Evolutionary conservation across 2,888 invertebrate species (phyloP).

Genomic region (Drosophila neutralis): DNA sequence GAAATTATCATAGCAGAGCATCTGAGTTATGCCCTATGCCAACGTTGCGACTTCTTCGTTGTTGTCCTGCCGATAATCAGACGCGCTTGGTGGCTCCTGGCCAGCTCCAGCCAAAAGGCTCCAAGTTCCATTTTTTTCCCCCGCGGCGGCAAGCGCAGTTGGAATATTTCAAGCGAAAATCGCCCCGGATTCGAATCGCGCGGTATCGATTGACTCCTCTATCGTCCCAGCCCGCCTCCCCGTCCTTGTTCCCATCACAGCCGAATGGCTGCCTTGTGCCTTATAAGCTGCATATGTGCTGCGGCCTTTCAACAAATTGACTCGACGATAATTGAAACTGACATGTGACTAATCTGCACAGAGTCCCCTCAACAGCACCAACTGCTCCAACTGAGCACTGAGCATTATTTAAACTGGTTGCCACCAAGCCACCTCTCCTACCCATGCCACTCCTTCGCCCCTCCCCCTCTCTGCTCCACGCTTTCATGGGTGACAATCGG

Average conservation of each 20-base stretch:
- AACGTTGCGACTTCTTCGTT: slow-evolving; percentile 37
- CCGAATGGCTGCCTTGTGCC: slow-evolving; percentile 48
- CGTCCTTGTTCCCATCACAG: slow-evolving; percentile 14
- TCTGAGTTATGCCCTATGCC: slow-evolving; percentile 80
- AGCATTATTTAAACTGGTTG: slow-evolving; percentile 68
- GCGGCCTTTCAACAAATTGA: slow-evolving; percentile 84
- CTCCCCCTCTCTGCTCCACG: neutral
- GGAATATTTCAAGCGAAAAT: slow-evolving; percentile 80
- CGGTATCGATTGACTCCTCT: slow-evolving; percentile 71
- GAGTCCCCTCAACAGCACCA: slow-evolving; percentile 34
- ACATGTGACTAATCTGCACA: slow-evolving; percentile 85
- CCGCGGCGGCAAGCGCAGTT: slow-evolving; percentile 71
- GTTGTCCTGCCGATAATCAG: slow-evolving; percentile 81
- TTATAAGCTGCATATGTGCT: slow-evolving; percentile 30
- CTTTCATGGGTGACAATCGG: slow-evolving; percentile 72
- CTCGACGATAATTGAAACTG: slow-evolving; percentile 84
- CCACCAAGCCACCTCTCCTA: slow-evolving; percentile 16
- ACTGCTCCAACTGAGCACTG: slow-evolving; percentile 45
- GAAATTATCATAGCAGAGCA: slow-evolving; percentile 82
- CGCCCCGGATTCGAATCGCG: slow-evolving; percentile 65
- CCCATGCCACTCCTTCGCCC: neutral
- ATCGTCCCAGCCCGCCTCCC: neutral
- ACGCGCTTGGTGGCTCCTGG: slow-evolving; percentile 78
- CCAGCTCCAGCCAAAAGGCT: slow-evolving; percentile 23
- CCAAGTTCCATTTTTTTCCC: slow-evolving; percentile 43